Conservation (phyloP, 1,140 invertebrate species). For the Bicyclus anynana region DNA sequence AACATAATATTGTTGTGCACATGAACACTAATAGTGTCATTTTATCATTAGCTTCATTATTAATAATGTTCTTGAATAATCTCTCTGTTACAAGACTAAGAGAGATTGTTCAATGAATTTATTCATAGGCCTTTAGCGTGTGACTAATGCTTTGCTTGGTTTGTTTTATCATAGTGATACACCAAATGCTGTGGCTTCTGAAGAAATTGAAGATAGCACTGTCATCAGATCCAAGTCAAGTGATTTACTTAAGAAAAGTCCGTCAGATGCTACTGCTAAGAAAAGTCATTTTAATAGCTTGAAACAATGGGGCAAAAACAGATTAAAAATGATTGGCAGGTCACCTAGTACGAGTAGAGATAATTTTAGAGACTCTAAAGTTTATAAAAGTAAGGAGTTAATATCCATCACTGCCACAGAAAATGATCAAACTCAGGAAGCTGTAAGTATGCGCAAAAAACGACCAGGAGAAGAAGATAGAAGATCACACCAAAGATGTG, state of each 20-base stretch:
- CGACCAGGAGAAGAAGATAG: constrained; percentile 72
- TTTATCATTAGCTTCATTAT: constrained; percentile 70
- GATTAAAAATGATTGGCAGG: constrained; percentile 85
- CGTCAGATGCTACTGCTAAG: constrained; percentile 74
- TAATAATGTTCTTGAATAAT: constrained; percentile 55
- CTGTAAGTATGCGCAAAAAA: constrained; percentile 79
- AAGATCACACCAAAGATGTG: constrained; percentile 84
- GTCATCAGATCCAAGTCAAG: constrained; percentile 82
- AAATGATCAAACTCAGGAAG: constrained; percentile 82
- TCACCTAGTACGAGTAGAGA: constrained; percentile 74
- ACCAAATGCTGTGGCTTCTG: constrained; percentile 77
- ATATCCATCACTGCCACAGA: constrained; percentile 64
- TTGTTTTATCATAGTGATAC: constrained; percentile 79
- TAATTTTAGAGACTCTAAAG: constrained; percentile 70
- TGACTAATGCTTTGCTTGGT: constrained; percentile 78
- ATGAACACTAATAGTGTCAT: constrained; percentile 71
- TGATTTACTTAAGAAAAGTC: constrained; percentile 83
- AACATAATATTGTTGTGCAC: constrained; percentile 54
- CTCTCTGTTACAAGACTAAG: constrained; percentile 65
- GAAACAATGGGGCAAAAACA: constrained; percentile 89
- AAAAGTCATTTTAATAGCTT: constrained; percentile 89
- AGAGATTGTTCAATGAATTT: constrained; percentile 52
- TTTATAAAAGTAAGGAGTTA: constrained; percentile 61
- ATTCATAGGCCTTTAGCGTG: constrained; percentile 69
- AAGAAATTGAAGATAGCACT: constrained; percentile 74